Evolutionary conservation across 35 echinoderm and acorn worm genomes (phyloP).

Genomic region (Ophioderma brevispina): DNA sequence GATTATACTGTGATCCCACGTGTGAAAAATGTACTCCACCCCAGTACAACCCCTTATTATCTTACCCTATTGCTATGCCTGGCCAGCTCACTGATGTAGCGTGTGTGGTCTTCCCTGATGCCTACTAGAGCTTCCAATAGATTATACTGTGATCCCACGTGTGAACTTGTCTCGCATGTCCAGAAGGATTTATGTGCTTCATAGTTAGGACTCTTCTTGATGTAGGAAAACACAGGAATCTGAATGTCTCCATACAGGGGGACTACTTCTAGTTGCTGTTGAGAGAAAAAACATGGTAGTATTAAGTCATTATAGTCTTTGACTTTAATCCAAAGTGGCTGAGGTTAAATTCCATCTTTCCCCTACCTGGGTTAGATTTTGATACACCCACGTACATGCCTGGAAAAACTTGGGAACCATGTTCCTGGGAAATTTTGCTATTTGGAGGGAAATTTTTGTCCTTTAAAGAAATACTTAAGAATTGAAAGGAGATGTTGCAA

Average conservation of each 20-base stretch:
- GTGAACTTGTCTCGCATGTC: slow-evolving; percentile 51
- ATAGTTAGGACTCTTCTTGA: slow-evolving; percentile 97
- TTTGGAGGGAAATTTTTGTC: no score
- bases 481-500: no score
- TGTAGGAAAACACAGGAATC: slow-evolving; percentile 95
- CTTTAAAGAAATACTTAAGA: no score
- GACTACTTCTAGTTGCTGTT: slow-evolving; percentile 93
- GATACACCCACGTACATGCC: no score
- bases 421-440: no score
- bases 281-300: slow-evolving; percentile 13
- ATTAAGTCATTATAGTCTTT: no score
- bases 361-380: no score
- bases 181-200: slow-evolving; percentile 75
- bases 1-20: slow-evolving; percentile 71
- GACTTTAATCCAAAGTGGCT: no score
- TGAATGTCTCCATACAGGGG: slow-evolving; percentile 98
- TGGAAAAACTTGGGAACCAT: no score
- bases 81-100: slow-evolving; percentile 96
- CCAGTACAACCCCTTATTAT: no score
- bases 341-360: no score
- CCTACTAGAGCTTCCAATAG: slow-evolving; percentile 72
- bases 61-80: slow-evolving; percentile 98
- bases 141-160: slow-evolving; percentile 75
- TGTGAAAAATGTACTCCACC: no score
- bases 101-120: slow-evolving; percentile 85